A percentile compares a stretch with the other conserved stretches of the same genome.
phyloP scores from a whole-genome alignment of 2,888 invertebrate species.

The Parochlus steinenii region DNA sequence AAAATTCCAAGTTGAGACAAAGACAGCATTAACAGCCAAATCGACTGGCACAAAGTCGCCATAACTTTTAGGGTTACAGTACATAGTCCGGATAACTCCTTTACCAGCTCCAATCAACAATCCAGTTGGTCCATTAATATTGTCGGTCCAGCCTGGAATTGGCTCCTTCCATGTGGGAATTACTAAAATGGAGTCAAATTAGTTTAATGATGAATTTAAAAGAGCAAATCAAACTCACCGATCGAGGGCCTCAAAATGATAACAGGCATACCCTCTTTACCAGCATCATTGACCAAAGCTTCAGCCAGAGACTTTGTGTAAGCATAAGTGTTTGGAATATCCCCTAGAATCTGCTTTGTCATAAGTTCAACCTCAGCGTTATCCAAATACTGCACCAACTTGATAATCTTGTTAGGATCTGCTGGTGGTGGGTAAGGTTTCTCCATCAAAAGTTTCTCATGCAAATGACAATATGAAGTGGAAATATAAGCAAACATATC shows the following conservation, averaged over 20 bases:
- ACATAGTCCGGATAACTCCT: conserved; percentile 79
- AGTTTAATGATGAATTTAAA: background rate
- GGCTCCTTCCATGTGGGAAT: conserved; percentile 78
- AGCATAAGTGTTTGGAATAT: conserved; percentile 82
- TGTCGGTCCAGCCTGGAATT: conserved; percentile 81
- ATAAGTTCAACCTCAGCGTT: conserved; percentile 49
- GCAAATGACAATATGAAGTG: conserved; percentile 82
- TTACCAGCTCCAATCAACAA: conserved; percentile 49
- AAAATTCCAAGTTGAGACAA: conserved; percentile 49
- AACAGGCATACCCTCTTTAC: conserved; percentile 45
- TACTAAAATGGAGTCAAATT: conserved; percentile 34
- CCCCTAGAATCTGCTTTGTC: conserved; percentile 50
- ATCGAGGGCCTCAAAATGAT: conserved; percentile 76
- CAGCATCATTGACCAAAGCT: conserved; percentile 59
- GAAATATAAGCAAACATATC: conserved; percentile 66
- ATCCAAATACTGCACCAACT: conserved; percentile 62
- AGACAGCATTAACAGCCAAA: conserved; percentile 59
- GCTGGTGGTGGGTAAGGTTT: conserved; percentile 72
- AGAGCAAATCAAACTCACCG: too few species aligned
- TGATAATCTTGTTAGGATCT: conserved; percentile 56
- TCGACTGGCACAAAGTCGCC: conserved; percentile 72
- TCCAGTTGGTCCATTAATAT: conserved; percentile 59
- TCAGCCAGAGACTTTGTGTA: conserved; percentile 88
- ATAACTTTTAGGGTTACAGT: conserved; percentile 58
- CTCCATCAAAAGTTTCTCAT: conserved; percentile 65